Percentiles rank a stretch among this genome's conserved stretches.
phyloP scores from a whole-genome alignment of 2,888 invertebrate genomes.

The Drosophila meridiana region DNA sequence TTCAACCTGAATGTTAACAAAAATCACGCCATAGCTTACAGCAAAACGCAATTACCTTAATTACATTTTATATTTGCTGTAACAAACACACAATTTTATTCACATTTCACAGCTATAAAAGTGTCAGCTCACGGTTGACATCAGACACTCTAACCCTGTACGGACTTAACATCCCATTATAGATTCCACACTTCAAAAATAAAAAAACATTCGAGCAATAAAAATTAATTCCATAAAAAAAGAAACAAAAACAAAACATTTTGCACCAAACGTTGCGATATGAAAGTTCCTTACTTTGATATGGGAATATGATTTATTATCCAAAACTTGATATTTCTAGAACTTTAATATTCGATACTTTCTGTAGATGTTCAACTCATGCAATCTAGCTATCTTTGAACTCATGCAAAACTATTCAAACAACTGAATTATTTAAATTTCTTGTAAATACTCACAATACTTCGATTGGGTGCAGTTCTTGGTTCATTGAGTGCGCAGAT shows the following conservation, averaged over 20 bases:
- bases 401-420: slow-evolving; percentile 13
- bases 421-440: neutral
- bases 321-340: neutral
- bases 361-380: slow-evolving; percentile 11
- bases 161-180: neutral
- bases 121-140: neutral
- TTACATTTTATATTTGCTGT: neutral
- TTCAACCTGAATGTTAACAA: neutral
- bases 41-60: neutral
- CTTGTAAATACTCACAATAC: slow-evolving; percentile 43
- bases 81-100: neutral
- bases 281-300: neutral
- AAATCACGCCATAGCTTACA: neutral
- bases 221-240: neutral
- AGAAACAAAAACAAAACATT: neutral
- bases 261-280: neutral
- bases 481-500: slow-evolving; percentile 24
- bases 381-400: slow-evolving; percentile 20
- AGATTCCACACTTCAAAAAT: neutral
- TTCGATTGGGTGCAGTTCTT: slow-evolving; percentile 10
- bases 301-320: neutral
- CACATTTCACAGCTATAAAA: slow-evolving; percentile 1
- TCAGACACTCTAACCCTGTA: neutral
- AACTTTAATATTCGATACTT: neutral
- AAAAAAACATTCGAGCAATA: slow-evolving; percentile 1